Conservation (phyloP, 2,113 vertebrate genomes). For the Gorsachius goisagi region DNA sequence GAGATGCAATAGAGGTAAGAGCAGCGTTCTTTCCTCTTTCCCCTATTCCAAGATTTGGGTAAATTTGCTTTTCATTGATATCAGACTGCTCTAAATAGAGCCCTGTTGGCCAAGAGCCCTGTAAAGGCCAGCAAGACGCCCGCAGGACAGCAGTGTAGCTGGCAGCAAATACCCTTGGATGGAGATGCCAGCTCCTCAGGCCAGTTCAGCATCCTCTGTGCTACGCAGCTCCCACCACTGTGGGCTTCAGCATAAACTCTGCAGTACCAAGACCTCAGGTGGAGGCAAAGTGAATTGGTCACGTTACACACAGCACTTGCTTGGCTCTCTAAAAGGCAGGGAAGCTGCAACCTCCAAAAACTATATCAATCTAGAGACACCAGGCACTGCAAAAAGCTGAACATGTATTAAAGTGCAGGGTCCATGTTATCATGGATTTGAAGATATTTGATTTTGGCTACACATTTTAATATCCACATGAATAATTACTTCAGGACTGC, state of each 20-base stretch:
- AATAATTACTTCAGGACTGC: background rate
- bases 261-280: background rate
- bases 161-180: background rate
- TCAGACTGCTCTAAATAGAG: background rate
- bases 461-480: background rate
- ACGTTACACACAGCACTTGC: background rate
- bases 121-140: background rate
- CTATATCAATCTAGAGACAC: background rate
- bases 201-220: background rate
- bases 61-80: background rate
- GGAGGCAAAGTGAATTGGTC: accelerated
- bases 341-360: background rate
- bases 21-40: background rate
- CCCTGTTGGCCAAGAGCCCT: background rate
- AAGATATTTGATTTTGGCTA: background rate
- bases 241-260: background rate
- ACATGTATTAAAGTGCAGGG: background rate
- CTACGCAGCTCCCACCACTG: background rate
- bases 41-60: background rate
- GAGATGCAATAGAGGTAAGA: background rate
- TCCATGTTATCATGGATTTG: background rate
- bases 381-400: background rate
- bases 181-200: background rate
- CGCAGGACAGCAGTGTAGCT: background rate
- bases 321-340: background rate